Percentiles rank a stretch among this genome's conserved stretches.
phyloP scores from a whole-genome alignment of 2,888 invertebrate genomes.

The Neoascia interrupta region DNA sequence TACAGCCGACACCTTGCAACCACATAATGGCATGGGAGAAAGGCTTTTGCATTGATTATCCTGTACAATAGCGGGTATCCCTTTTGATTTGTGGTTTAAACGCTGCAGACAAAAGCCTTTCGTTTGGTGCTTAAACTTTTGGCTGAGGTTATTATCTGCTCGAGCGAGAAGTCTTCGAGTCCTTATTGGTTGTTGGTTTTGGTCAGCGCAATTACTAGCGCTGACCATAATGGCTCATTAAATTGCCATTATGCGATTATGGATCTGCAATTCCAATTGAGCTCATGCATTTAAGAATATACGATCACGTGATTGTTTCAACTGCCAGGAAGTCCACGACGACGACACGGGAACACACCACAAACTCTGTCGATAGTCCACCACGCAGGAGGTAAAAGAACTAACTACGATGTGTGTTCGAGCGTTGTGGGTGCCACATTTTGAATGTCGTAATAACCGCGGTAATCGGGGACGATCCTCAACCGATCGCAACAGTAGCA shows the following conservation, averaged over 20 bases:
- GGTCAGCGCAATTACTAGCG: conserved; percentile 23
- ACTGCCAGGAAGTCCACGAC: conserved; percentile 58
- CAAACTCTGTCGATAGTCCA: conserved; percentile 33
- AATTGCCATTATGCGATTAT: conserved; percentile 61
- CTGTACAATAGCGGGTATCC: neutral
- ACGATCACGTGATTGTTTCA: conserved; percentile 50
- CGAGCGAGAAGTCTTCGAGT: too few relatives aligned
- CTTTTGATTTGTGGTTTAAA: conserved; percentile 8
- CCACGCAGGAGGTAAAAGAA: conserved; percentile 58
- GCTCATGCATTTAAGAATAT: conserved; percentile 12
- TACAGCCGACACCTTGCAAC: conserved; percentile 38
- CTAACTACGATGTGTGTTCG: neutral
- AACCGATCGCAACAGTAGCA: conserved; percentile 15
- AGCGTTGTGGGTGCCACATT: conserved; percentile 67
- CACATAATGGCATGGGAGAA: conserved; percentile 5
- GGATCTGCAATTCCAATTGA: conserved; percentile 31
- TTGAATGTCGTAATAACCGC: conserved; percentile 69
- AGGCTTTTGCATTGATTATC: conserved; percentile 1
- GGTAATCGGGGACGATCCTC: conserved; percentile 61
- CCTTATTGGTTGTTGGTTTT: conserved; percentile 4
- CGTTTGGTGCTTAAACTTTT: conserved; percentile 17
- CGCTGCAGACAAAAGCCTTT: conserved; percentile 25
- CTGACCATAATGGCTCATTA: conserved; percentile 46
- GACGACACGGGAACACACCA: conserved; percentile 20
- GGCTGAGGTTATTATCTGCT: too few relatives aligned